These are phyloP conservation scores for Acrocephalus kingi DNA, from an alignment of 2,113 vertebrate genomes.

Conservation along the genomic window DNA sequence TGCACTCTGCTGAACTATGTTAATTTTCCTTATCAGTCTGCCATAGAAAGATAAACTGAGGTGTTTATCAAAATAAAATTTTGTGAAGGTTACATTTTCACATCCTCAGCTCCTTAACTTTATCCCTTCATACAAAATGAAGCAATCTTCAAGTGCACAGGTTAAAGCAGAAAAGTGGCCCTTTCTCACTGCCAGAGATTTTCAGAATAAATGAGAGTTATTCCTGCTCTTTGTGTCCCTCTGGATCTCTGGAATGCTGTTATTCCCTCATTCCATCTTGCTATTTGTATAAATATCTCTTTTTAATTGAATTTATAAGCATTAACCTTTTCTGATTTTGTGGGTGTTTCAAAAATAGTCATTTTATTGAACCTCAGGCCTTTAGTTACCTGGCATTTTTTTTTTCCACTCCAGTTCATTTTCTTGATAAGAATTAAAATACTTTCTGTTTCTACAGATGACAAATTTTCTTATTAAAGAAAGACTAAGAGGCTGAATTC, in stretches of 20 bases:
- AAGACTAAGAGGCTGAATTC: background rate
- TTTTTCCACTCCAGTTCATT: background rate
- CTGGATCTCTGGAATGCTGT: background rate
- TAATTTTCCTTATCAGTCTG: constrained; percentile 28
- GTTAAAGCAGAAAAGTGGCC: background rate
- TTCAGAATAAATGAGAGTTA: background rate
- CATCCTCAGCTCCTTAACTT: background rate
- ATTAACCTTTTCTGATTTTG: background rate
- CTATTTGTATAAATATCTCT: background rate
- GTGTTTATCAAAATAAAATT: constrained; percentile 13
- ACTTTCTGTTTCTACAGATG: background rate
- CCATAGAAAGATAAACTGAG: background rate
- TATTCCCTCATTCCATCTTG: background rate
- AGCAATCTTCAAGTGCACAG: background rate
- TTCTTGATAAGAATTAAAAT: background rate
- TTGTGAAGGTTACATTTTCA: background rate
- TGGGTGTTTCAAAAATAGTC: background rate
- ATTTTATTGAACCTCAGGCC: background rate
- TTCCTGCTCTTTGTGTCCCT: background rate
- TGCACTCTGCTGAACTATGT: background rate
- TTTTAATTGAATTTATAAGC: background rate
- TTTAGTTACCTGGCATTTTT: background rate
- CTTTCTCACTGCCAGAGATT: background rate
- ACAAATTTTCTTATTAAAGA: background rate
- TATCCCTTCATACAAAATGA: background rate